Percentiles rank a stretch among this genome's conserved stretches.
Evolutionary conservation across 2,113 vertebrate species (phyloP).

Genomic region (Tonatia bakeri): DNA sequence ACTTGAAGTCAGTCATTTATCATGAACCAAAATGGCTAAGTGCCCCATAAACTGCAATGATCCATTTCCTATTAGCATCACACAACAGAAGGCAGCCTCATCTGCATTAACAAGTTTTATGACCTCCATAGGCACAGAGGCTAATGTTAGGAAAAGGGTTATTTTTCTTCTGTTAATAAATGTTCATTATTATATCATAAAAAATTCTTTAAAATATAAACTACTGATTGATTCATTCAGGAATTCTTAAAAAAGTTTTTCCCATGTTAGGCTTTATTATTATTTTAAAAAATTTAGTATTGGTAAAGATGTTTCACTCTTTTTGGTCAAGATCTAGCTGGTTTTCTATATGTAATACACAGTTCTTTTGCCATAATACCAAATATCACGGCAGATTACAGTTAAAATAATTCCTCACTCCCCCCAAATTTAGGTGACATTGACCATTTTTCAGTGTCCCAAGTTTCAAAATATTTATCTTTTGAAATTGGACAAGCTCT

Average conservation of each 20-base stretch:
- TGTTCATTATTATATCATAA: conserved; percentile 70
- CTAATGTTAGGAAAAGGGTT: conserved; percentile 81
- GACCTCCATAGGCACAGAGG: conserved; percentile 73
- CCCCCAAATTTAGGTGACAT: neutral
- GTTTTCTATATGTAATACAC: neutral
- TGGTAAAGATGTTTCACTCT: conserved; percentile 11
- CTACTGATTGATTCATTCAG: conserved; percentile 65
- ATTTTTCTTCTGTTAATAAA: conserved; percentile 80
- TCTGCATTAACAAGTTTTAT: conserved; percentile 84
- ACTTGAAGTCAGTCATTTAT: conserved; percentile 84
- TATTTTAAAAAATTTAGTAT: neutral
- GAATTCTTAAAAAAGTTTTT: conserved; percentile 48
- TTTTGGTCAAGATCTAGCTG: neutral
- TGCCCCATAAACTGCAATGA: conserved; percentile 82
- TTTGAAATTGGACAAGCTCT: neutral
- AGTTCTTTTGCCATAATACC: neutral
- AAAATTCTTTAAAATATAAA: conserved; percentile 68
- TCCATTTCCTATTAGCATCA: conserved; percentile 84
- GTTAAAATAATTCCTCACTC: neutral
- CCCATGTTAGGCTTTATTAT: neutral
- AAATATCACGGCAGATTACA: neutral
- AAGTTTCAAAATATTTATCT: conserved; percentile 28
- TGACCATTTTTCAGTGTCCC: neutral
- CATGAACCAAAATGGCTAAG: conserved; percentile 81
- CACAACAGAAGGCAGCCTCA: conserved; percentile 81